Percentiles rank a stretch among this genome's conserved stretches.
These are phyloP conservation scores for Zoroaster sp. DNA, from an alignment of 53 echinoderm and acorn worm species.

Conservation along the genomic window DNA sequence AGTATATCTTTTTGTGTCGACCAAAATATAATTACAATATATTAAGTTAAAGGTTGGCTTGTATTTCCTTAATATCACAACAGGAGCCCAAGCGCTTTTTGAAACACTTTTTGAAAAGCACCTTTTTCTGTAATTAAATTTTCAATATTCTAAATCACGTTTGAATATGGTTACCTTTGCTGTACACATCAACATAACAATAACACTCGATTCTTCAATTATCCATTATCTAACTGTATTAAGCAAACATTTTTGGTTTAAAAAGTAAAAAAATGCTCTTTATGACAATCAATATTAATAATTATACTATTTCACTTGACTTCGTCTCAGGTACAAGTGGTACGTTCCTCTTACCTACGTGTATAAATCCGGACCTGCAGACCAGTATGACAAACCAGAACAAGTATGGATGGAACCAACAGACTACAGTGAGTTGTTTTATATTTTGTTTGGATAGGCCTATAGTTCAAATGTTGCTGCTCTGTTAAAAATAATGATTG, in stretches of 20 bases:
- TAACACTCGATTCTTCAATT: neutral
- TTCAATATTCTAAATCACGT: neutral
- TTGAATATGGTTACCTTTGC: neutral
- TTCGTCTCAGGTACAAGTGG: slow-evolving; percentile 72
- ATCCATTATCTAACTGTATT: accelerated
- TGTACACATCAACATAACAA: neutral
- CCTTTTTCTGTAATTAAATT: neutral
- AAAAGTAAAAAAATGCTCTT: neutral
- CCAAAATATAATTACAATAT: neutral
- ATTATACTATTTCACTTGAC: neutral
- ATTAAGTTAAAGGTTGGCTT: neutral
- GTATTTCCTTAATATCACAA: neutral
- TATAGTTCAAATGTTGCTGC: neutral
- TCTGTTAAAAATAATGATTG: neutral
- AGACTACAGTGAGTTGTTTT: slow-evolving; percentile 44
- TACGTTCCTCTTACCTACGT: slow-evolving; percentile 86
- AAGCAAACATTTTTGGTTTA: neutral
- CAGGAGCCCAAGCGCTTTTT: neutral
- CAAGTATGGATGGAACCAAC: slow-evolving; percentile 71
- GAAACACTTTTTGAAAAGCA: neutral
- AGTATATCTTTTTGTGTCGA: neutral
- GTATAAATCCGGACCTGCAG: slow-evolving; percentile 24
- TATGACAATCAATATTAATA: neutral
- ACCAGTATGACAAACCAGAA: slow-evolving; percentile 52
- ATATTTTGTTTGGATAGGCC: neutral